These are phyloP conservation scores for Porites cylindrica DNA, from an alignment of 92 coral and sea anemone genomes.

Conservation along the genomic window DNA sequence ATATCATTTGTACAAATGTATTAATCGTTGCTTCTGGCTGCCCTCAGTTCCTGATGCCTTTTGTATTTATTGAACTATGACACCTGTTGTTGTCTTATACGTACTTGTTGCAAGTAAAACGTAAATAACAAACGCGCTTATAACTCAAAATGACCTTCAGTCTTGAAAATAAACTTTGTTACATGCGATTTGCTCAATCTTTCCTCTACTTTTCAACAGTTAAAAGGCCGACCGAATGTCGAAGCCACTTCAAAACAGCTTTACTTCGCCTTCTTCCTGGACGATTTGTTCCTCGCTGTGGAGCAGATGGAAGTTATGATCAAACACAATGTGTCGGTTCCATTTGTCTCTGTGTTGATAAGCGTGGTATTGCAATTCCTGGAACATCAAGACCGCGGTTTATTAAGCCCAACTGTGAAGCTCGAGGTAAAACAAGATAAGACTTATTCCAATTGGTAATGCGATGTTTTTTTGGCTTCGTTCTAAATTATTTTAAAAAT, in stretches of 20 bases:
- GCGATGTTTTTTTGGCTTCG: neutral
- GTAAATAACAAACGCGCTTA: too few relatives aligned
- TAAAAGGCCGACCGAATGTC: conserved; percentile 65
- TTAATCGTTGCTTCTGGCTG: too few relatives aligned
- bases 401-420: conserved; percentile 69
- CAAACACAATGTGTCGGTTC: conserved; percentile 84
- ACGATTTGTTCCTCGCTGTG: conserved; percentile 89
- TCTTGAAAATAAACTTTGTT: too few relatives aligned
- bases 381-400: conserved; percentile 89
- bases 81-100: too few relatives aligned
- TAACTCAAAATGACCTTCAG: too few relatives aligned
- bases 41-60: too few relatives aligned
- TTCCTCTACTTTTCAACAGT: neutral
- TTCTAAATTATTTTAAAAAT: neutral
- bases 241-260: conserved; percentile 72
- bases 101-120: too few relatives aligned
- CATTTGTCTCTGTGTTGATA: conserved; percentile 91
- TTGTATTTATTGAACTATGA: too few relatives aligned
- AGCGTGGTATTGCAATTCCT: conserved; percentile 82
- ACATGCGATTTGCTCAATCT: too few relatives aligned
- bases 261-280: conserved; percentile 84
- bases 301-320: conserved; percentile 80
- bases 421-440: conserved; percentile 54
- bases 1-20: too few relatives aligned
- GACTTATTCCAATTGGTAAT: neutral